Evolutionary conservation across 2,888 invertebrate species (phyloP).

Genomic region (Lepidochrysops patricia): DNA sequence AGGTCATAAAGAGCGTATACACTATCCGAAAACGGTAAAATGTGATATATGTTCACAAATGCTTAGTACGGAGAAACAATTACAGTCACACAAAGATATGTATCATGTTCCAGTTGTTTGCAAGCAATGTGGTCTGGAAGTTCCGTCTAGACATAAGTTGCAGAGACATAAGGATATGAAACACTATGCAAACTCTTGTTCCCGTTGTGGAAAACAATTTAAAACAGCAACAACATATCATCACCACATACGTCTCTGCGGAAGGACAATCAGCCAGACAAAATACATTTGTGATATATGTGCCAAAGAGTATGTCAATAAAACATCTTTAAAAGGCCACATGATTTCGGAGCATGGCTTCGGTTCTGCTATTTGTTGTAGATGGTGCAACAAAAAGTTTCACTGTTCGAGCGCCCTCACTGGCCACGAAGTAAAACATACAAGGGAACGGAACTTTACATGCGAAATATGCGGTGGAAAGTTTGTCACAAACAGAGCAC

Average conservation of each 20-base stretch:
- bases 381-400: conserved; percentile 54
- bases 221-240: conserved; percentile 40
- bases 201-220: conserved; percentile 41
- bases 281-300: conserved; percentile 55
- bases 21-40: conserved; percentile 43
- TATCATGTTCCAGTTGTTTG: conserved; percentile 46
- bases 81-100: conserved; percentile 40
- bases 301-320: conserved; percentile 43
- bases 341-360: conserved; percentile 50
- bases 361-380: conserved; percentile 42
- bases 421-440: conserved; percentile 55
- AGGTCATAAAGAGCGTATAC: conserved; percentile 44
- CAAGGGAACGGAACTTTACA: conserved; percentile 50
- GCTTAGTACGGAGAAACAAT: conserved; percentile 44
- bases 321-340: conserved; percentile 46
- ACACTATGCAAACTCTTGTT: conserved; percentile 43
- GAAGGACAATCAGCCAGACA: conserved; percentile 31
- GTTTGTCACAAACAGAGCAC: conserved; percentile 52
- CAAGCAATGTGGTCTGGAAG: conserved; percentile 43
- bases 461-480: conserved; percentile 50
- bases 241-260: conserved; percentile 44
- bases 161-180: conserved; percentile 43
- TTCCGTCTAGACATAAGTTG: conserved; percentile 44
- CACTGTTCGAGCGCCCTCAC: conserved; percentile 48
- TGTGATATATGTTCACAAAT: conserved; percentile 46